Evolutionary conservation across 2,113 vertebrate genomes (phyloP), one percentile per base, ranked within the genome.

Genomic region (Callaeas wilsoni): DNA sequence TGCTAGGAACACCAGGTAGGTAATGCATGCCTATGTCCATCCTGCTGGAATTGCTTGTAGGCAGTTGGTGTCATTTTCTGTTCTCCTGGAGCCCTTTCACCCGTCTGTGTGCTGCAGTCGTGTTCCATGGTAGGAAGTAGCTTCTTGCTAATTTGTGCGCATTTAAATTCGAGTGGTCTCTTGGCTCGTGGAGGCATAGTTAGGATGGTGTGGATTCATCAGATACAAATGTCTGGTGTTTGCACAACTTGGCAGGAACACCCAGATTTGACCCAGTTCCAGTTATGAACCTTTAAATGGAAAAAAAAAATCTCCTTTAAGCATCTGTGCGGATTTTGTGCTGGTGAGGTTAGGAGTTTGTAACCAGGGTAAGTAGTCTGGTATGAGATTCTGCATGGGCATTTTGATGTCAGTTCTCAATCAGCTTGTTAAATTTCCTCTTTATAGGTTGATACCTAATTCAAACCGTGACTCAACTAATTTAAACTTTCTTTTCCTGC

Each of bases 1-100:
- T 99, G 84, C 97, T 99, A 82, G 99, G 99, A 86, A 99, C 99
- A 47, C 99, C 99, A 98, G 99, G 99, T 99, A 97, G 80, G 97
- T 85, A 39, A 44, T 52, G 30, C 91, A 62, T 86, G 77, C 29
- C 70, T 56, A 0, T 86, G 49, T 53, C 29, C 55, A 29, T 62
- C 46, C 47, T 70, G 6, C 33, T 75, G 3, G 41, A 80, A 7
- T 26, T 32, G 44, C 52, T 60, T 63, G 44, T 62, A 64, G 75
- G 73, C 2, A 5, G 5, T 74, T 37, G 55, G 16, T 84, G 92
- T 41, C 42, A 32, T 92, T 86, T 93, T 70, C 81, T 76, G 42
- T 92, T 70, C 69, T 74, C 63, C 68, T 89, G 57, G 35, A 81
- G 19, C 52, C 60, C 25, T 83, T 94, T 35, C 73, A 74, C 60